Evolutionary conservation across 2,888 invertebrate species (phyloP), one percentile per base, ranked within the genome.

Genomic region (Meta bourneti): DNA sequence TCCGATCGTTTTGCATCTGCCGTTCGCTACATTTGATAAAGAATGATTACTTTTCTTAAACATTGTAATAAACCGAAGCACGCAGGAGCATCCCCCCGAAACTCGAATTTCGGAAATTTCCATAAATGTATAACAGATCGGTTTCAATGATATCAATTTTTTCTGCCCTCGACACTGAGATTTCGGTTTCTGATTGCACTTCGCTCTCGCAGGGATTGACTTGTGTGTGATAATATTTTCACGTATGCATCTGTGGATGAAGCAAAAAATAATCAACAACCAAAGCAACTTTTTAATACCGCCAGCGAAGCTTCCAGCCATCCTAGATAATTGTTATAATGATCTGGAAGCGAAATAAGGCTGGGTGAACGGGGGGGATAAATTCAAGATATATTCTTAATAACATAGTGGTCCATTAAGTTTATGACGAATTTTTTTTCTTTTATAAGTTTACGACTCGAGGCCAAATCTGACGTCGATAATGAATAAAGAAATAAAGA

Each of bases 401-500:
- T 91, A 91, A 91, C 83, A 91, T 79, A 83, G 72, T 87, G 82
- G 91, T 91, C 91, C 78, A 91, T 91, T 91, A 91, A 83, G 78
- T 91, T 91, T 91, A 91, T 91, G 91, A 88, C 87, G 91, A 91
- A 34, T 80, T 90, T 91, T 91, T 61, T 61, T 91, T 88, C 74
- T 74, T 34, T 75, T 54, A 88, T 88, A 81, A 88, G 52, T 86
- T 83, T 77, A 77, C 78, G 48, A 91, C 91, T 91, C 34, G 78
- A 78, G 91, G 91, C 90, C 77, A 91, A 86, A 70, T 52, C 79
- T 74, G 79, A 51, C 75, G 80, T 78, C 91, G 75, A 87, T 91
- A 91, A 91, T 91, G 91, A 91, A 87, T 91, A 77, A 88, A 91
- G 87, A 91, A 87, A 71, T 81, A 91, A 77, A 91, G 84, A 91